Base-by-base conservation (phyloP, 2,113 vertebrate genomes). In the Oreocharis arfaki region DNA sequence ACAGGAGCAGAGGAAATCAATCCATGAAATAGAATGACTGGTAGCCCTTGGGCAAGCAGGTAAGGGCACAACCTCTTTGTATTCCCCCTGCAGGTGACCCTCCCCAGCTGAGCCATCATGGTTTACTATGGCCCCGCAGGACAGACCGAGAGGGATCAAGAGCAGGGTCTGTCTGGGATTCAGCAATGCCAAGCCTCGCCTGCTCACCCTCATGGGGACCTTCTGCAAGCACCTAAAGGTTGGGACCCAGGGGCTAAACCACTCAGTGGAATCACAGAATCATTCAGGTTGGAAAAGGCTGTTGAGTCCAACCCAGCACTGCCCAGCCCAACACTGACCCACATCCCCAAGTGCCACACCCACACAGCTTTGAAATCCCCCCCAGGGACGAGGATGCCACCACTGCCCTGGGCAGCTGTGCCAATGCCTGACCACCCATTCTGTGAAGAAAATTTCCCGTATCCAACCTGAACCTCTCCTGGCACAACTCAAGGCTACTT, bases 401-500 rank as follows among this genome's bases (percentile, higher is more conserved):
- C 60, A 28, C 16, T 52, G 27, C 18, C 13, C 33, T 30, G 24
- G 33, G n/a, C 23, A 68, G 46, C 44, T 67, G 19, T 60, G 39
- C 6, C 28, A 52, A 9, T 7, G 19, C 27, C 4, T n/a, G 28
- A 33, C 4, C 20, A 46, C 13, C 3, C 69, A 15, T 46, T 60
- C 28, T 8, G 13, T 15, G 37, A 82, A 39, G 11, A 52, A 15
- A n/a, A n/a, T 60, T 60, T 22, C n/a, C 8, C 10, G 2, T 30
- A 47, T n/a, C 23, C 33, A 46, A 5, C 6, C 10, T 41, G 6
- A 30, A 0, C 14, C 30, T n/a, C 1, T 1, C 11, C 61, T 12
- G 3, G 16, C 0, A 0, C 46, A 60, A 4, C 16, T 4, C 28
- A 11, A n/a, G 27, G 23, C 11, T 0, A 0, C n/a, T 75, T 4